Evolutionary conservation across 2,797 vertebrate species (phyloP).

Genomic region (Bryconaethiops microstoma): DNA sequence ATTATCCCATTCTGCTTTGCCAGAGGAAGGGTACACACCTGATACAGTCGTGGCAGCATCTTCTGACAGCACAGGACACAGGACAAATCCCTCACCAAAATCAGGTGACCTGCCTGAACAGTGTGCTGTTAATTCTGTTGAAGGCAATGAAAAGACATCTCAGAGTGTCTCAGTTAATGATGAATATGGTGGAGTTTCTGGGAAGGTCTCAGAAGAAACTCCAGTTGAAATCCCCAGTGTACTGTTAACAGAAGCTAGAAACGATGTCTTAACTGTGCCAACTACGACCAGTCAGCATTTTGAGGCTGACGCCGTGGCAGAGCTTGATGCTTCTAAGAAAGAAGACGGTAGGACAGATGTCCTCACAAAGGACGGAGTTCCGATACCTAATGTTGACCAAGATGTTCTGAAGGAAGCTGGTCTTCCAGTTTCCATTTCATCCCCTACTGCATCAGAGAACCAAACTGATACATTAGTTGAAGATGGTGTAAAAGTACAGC

Average conservation of each 20-base stretch:
- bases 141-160: conserved; percentile 36
- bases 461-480: conserved; percentile 21
- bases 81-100: conserved; percentile 40
- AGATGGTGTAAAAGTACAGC: conserved; percentile 12
- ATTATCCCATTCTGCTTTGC: conserved; percentile 44
- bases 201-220: conserved; percentile 40
- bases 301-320: not conserved
- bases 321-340: conserved; percentile 39
- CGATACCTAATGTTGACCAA: conserved; percentile 5
- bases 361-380: not conserved
- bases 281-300: conserved; percentile 36
- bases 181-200: not conserved
- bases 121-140: conserved; percentile 22
- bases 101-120: conserved; percentile 65
- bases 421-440: conserved; percentile 34
- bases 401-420: conserved; percentile 23
- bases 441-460: conserved; percentile 30
- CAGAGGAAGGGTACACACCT: conserved; percentile 40
- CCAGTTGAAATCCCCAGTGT: conserved; percentile 39
- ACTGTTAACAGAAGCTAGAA: conserved; percentile 39
- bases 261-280: conserved; percentile 24
- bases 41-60: conserved; percentile 40
- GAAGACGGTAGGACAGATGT: not conserved
- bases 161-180: conserved; percentile 7
- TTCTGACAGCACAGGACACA: conserved; percentile 24